Base-by-base conservation (phyloP, 2,888 invertebrate species). In the Coecobrya sp. region DNA sequence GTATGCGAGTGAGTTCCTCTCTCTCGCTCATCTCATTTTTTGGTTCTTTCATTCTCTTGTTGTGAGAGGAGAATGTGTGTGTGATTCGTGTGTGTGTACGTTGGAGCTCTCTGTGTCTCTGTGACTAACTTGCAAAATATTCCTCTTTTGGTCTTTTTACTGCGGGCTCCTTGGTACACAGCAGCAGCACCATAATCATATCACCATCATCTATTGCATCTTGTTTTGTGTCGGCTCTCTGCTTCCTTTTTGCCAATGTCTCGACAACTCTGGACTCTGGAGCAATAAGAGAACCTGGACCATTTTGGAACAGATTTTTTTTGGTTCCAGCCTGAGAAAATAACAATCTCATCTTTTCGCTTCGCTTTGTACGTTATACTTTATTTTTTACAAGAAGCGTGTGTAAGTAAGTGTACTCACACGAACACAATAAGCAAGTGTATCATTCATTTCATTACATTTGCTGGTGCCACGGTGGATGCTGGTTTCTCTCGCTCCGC, bases 381-480 rank as follows among this genome's bases (percentile, higher is more conserved):
- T 30, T 52, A 68, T 1, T 16, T 16, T 30, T 42, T 27, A 13
- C n/a, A 45, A 22, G 65, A 1, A n/a, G 25, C 19, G 42, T 70
- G 86, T 86, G 73, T 70, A 45, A 68, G 65, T 27, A 25, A 65
- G 85, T 25, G 65, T 5, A 68, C 45, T 85, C 85, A 85, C 68
- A 85, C 85, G 85, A 45, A 68, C 65, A 85, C 42, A 85, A 68
- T 68, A 45, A 85, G 68, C 85, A 85, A 85, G 65, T 65, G 86
- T 86, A 86, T 70, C 86, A 86, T 70, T 87, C 87, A 87, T 87
- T 87, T 82, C 89, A 89, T 89, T 85, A 85, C 73, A 62, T 76
- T 85, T 73, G 42, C 68, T 49, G 25, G 42, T 81, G 65, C 65
- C 62, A 59, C 84, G 27, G 25, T 81, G 25, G 52, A 65, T 82